phyloP scores from a whole-genome alignment of 2,888 invertebrate genomes.

The Bedellia somnulentella region DNA sequence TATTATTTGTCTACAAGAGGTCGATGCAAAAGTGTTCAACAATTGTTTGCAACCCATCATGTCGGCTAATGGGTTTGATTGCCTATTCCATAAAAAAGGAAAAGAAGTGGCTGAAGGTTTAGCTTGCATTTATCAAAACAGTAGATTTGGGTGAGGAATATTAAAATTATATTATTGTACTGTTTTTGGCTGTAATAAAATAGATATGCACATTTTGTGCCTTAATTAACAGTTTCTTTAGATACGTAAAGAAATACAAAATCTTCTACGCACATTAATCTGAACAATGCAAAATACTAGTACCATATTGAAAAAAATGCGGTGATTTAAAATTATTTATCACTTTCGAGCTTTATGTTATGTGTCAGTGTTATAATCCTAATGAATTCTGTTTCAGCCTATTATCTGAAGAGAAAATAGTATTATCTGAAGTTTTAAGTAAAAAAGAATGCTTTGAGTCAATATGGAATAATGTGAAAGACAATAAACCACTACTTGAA shows the following conservation, averaged over 20 bases:
- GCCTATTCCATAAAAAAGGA: slow-evolving; percentile 71
- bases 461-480: slow-evolving; percentile 64
- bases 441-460: slow-evolving; percentile 48
- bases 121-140: slow-evolving; percentile 72
- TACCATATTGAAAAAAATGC: no score
- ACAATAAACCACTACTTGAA: slow-evolving; percentile 57
- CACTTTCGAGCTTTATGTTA: no score
- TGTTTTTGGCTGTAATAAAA: slow-evolving; percentile 5
- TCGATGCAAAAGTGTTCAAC: slow-evolving; percentile 77
- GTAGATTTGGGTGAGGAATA: slow-evolving; percentile 65
- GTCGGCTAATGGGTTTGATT: slow-evolving; percentile 51
- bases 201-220: no score
- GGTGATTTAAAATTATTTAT: no score
- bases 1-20: slow-evolving; percentile 90
- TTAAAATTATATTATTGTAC: slow-evolving; percentile 2
- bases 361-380: no score
- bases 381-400: no score
- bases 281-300: not conserved
- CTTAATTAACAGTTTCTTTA: no score
- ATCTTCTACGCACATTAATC: not conserved
- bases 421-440: slow-evolving; percentile 63
- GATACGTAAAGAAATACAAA: not conserved
- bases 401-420: slow-evolving; percentile 51
- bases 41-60: slow-evolving; percentile 67
- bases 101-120: slow-evolving; percentile 78